These are phyloP conservation scores for Aldrovandia affinis DNA, from an alignment of 2,797 vertebrate species.

Conservation along the genomic window DNA sequence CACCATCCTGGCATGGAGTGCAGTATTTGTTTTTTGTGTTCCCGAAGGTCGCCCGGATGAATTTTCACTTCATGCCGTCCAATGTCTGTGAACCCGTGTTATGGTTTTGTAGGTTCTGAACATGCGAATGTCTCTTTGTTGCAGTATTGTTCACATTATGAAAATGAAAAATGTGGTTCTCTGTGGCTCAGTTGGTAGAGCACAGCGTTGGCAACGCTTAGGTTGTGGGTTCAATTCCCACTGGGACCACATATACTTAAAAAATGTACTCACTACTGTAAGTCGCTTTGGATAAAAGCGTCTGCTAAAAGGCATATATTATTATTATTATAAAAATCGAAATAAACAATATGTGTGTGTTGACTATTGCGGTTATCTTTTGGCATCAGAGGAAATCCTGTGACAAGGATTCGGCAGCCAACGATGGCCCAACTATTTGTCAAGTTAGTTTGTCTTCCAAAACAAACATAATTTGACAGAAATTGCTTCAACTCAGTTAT, in stretches of 20 bases:
- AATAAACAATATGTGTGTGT: neutral
- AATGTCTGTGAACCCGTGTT: neutral
- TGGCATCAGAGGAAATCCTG: neutral
- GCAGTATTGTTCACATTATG: neutral
- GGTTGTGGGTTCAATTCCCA: no score
- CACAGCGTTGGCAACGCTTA: no score
- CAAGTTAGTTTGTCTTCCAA: neutral
- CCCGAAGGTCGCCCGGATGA: no score
- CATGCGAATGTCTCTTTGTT: neutral
- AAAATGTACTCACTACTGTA: no score
- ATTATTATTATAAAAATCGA: no score
- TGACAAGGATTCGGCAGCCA: neutral
- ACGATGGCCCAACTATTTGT: neutral
- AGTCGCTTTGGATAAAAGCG: no score
- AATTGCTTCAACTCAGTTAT: neutral
- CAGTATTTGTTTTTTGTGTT: no score
- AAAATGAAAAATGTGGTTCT: neutral
- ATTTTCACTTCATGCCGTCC: slow-evolving; percentile 2
- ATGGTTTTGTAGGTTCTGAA: neutral
- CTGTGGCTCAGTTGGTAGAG: no score
- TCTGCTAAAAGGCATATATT: no score
- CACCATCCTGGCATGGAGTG: neutral
- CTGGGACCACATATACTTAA: no score
- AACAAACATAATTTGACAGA: neutral
- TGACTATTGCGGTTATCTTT: neutral